Base-by-base conservation (phyloP, 1,140 invertebrate species). In the Archivesica marissinica region DNA sequence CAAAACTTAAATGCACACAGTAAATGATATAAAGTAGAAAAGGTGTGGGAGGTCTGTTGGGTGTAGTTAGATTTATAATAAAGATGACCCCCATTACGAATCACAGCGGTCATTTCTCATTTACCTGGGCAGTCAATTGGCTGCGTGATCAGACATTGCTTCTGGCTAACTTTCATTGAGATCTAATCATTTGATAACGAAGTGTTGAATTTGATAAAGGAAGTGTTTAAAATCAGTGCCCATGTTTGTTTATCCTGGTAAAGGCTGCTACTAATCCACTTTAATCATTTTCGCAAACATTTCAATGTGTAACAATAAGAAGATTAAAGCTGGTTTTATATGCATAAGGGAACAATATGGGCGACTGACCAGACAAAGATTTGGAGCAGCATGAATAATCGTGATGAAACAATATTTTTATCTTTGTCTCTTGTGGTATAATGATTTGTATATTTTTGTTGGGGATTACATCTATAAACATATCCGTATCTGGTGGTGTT, bases 171-270 rank as follows among this genome's bases (percentile, higher is more conserved):
- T 72, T 72, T 47, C 44, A 30, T 47, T 30, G 20, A 70, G 68
- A 72, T 72, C 41, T 33, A 72, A 72, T 72, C 68, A 72, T 72
- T 28, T 72, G 68, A 72, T 72, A 72, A 72, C 25, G 15, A 50
- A 52, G 68, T 72, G 68, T 70, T 72, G 68, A 28, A 72, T 50
- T 44, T 33, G 68, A 72, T 72, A 72, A 44, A 3, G 17, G 25
- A 72, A 44, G 68, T 72, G 68, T 72, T 20, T 30, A 47, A 50
- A 72, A 72, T 72, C 41, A 47, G 41, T 50, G 41, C 35, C 68
- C 28, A n/a, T 33, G 41, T 72, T 72, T 72, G 68, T 72, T 72
- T 47, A 72, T 30, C 35, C 39, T 23, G 2, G 7, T 11, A 70
- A 70, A 70, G 47, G 59, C 59, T 20, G 59, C 15, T 25, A 64